Evolutionary conservation across 2,113 vertebrate genomes (phyloP).

Genomic region (Desmodus rotundus): DNA sequence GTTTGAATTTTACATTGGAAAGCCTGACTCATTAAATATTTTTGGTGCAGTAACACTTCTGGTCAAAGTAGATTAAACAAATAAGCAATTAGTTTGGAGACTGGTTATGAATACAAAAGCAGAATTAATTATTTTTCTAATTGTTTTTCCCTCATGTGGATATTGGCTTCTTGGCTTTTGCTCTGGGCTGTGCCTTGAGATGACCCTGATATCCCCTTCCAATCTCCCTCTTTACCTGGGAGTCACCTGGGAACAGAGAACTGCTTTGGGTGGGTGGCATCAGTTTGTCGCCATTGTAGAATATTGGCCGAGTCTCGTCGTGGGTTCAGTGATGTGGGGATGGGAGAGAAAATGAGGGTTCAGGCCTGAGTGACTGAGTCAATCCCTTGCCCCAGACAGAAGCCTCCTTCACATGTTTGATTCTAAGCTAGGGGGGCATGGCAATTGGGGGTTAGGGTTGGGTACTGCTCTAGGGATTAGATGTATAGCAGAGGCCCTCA

Average conservation of each 20-base stretch:
- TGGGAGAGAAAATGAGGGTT: background rate
- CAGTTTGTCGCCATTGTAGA: accelerated
- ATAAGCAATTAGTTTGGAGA: conserved; percentile 69
- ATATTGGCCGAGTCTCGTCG: background rate
- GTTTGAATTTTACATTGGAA: conserved; percentile 61
- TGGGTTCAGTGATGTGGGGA: background rate
- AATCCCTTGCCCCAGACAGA: background rate
- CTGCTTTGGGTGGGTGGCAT: background rate
- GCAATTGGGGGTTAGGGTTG: background rate
- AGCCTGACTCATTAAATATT: conserved; percentile 66
- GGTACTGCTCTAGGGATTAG: background rate
- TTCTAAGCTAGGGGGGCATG: background rate
- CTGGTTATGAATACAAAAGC: conserved; percentile 54
- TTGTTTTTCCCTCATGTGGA: conserved; percentile 39
- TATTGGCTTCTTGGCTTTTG: background rate
- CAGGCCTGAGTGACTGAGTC: background rate
- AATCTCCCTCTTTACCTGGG: background rate
- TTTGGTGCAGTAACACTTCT: conserved; percentile 66
- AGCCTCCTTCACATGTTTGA: background rate
- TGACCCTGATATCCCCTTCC: background rate
- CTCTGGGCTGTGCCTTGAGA: background rate
- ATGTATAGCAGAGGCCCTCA: background rate
- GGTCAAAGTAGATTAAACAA: conserved; percentile 73
- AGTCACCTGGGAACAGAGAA: background rate
- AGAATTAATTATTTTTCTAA: conserved; percentile 66